Conservation (phyloP, 2,113 vertebrate genomes). For the Chloropsis cyanopogon region DNA sequence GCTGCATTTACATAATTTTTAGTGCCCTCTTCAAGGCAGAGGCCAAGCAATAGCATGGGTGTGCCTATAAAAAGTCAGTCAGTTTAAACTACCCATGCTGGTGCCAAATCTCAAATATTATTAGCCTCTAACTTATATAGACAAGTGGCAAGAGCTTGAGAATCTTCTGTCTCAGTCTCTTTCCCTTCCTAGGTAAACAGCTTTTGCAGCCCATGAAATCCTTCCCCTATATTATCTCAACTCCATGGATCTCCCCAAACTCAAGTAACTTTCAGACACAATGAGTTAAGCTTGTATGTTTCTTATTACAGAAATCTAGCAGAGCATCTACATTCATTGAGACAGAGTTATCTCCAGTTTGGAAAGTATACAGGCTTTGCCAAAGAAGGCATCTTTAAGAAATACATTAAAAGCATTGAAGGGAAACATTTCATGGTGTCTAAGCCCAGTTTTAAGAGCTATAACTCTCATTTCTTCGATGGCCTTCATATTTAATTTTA, state of each 20-base stretch:
- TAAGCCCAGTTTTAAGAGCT: background rate
- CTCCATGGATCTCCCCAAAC: background rate
- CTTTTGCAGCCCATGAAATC: background rate
- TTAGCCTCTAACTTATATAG: background rate
- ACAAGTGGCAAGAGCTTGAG: background rate
- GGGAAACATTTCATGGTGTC: background rate
- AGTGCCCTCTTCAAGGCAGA: background rate
- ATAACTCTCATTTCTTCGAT: background rate
- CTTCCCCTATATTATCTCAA: fast-evolving
- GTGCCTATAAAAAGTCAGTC: background rate
- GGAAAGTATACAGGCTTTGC: background rate
- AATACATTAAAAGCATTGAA: background rate
- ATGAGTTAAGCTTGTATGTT: background rate
- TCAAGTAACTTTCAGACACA: background rate
- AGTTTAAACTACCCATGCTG: background rate
- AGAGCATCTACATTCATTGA: background rate
- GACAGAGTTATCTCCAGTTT: background rate
- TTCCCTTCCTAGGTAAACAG: background rate
- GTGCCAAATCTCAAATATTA: background rate
- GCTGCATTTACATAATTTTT: background rate
- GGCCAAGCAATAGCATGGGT: background rate
- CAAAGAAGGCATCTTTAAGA: background rate
- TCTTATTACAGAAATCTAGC: background rate
- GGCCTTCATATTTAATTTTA: background rate
- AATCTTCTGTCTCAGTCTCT: background rate